Base-by-base conservation (phyloP, 2,888 invertebrate species). In the Cosmia trapezina region DNA sequence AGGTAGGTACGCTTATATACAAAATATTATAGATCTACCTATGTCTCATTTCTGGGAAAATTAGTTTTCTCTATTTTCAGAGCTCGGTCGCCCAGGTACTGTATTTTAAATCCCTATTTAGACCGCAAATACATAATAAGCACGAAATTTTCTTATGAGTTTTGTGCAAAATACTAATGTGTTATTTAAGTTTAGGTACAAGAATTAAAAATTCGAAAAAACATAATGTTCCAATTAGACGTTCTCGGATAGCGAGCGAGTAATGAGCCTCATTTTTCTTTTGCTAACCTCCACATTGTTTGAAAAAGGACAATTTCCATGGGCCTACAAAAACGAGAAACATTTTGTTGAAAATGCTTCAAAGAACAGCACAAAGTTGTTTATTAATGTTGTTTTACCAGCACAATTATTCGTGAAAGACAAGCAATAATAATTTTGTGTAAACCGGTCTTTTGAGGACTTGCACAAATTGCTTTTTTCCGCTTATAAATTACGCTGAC, bases 181-280 rank as follows among this genome's bases (percentile, higher is more conserved):
- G 22, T 68, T 68, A 54, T 69, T 60, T 78, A 62, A 67, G 60
- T 78, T 59, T 45, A 28, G 5, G 12, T 59, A 61, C 22, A 61
- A 51, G 65, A 33, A 2, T 7, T 2, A 47, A 61, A 67, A 63
- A 54, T 61, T 70, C 11, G 43, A 51, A 66, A 70, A 67, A 74
- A 68, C 56, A 73, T 51, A 83, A 81, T 75, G 67, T 60, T 59
- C 76, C 76, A 80, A 83, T 81, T 83, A 83, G 80, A 69, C 65
- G 53, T 33, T 70, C 83, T 73, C 83, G 62, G 79, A 69, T 73
- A 37, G 83, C 80, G 49, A 80, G 68, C 67, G 76, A 83, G 70
- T 80, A 75, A 83, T 83, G 80, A 83, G 67, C 37, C 56, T 61
- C 81, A 75, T 80, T 81, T 80, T 81, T 83, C 67, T 81, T 75